Evolutionary conservation across 2,113 vertebrate species (phyloP).

Genomic region (Platichthys stellatus): DNA sequence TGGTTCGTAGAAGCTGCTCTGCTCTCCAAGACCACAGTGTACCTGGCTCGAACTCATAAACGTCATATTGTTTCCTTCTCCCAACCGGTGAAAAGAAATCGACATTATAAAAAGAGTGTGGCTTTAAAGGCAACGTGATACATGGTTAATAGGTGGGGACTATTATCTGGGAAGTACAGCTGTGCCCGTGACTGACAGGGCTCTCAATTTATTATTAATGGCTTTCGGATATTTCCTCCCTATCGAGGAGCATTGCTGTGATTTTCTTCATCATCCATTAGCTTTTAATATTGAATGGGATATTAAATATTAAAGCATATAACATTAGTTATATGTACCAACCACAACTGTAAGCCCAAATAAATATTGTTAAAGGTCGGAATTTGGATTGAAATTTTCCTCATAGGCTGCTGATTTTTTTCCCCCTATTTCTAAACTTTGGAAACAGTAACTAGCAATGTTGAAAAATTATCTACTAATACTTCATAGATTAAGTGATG

Average conservation of each 20-base stretch:
- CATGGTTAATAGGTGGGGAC: constrained; percentile 37
- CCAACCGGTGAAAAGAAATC: constrained; percentile 31
- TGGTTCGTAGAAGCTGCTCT: constrained; percentile 12
- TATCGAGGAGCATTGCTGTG: constrained; percentile 43
- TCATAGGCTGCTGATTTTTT: not conserved
- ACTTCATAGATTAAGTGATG: not conserved
- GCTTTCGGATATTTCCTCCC: constrained; percentile 59
- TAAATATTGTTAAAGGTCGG: constrained; percentile 21
- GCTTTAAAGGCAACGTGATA: constrained; percentile 42
- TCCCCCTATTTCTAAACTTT: no score
- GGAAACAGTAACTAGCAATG: not conserved
- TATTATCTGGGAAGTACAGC: constrained; percentile 48
- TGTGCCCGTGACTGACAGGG: constrained; percentile 66
- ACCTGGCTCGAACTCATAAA: constrained; percentile 15
- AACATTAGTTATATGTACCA: constrained; percentile 18
- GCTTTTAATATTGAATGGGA: constrained; percentile 60
- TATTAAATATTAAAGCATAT: constrained; percentile 51
- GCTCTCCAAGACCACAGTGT: constrained; percentile 16
- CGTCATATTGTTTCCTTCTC: not conserved
- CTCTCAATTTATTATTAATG: constrained; percentile 75
- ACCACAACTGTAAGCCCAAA: constrained; percentile 6
- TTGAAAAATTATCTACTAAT: not conserved
- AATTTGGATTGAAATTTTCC: not conserved
- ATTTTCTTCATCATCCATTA: constrained; percentile 48
- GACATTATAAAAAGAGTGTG: constrained; percentile 21